These are phyloP conservation scores for Diorhabda carinulata DNA, from an alignment of 1,140 invertebrate species.

Conservation along the genomic window DNA sequence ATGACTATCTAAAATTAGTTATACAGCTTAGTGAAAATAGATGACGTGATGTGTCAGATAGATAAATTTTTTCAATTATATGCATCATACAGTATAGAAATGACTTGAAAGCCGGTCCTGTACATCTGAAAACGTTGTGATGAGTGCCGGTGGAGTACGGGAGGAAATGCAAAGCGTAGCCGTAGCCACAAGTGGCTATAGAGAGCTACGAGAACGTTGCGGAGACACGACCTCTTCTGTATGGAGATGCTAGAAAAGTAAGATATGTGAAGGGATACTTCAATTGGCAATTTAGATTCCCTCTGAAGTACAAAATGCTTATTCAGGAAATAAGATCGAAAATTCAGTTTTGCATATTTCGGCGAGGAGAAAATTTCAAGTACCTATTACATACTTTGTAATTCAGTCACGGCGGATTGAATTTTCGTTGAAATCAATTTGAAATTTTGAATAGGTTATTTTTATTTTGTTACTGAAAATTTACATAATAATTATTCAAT, in stretches of 20 bases:
- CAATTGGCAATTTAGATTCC: slow-evolving; percentile 4
- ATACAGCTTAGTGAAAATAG: too few species aligned
- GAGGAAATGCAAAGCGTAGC: slow-evolving; percentile 17
- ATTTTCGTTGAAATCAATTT: background rate
- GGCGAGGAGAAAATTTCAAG: background rate
- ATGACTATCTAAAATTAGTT: too few species aligned
- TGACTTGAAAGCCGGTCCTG: background rate
- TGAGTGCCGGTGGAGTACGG: background rate
- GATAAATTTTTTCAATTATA: too few species aligned
- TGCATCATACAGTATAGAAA: too few species aligned
- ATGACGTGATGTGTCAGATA: too few species aligned
- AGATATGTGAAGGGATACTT: slow-evolving; percentile 1
- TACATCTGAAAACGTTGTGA: background rate
- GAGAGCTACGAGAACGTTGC: slow-evolving; percentile 12
- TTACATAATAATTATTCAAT: too few species aligned
- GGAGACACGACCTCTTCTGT: slow-evolving; percentile 16
- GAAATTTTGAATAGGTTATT: background rate
- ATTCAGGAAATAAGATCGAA: slow-evolving; percentile 2
- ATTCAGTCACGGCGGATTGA: background rate
- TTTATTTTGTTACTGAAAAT: too few species aligned
- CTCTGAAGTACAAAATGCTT: slow-evolving; percentile 2
- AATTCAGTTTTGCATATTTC: slow-evolving; percentile 2
- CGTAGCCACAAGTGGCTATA: slow-evolving; percentile 19
- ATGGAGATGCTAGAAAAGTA: slow-evolving; percentile 13
- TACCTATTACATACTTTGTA: background rate